Evolutionary conservation across 2,888 invertebrate genomes (phyloP).

Genomic region (Deilephila porcellus): DNA sequence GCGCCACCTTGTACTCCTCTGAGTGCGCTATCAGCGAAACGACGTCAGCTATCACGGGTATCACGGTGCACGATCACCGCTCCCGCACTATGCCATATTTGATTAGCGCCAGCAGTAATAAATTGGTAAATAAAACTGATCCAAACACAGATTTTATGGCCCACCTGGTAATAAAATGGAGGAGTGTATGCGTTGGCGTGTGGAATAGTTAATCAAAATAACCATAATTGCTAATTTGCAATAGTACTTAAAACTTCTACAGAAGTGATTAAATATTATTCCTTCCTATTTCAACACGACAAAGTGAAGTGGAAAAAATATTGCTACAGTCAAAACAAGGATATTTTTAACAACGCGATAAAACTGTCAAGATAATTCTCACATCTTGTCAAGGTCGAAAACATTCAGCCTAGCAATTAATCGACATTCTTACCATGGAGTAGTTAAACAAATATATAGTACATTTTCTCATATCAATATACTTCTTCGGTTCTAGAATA

Average conservation of each 20-base stretch:
- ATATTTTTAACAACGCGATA: background rate
- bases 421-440: background rate
- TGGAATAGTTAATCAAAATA: background rate
- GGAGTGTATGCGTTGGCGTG: background rate
- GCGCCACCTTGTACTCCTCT: slow-evolving; percentile 40
- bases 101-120: slow-evolving; percentile 33
- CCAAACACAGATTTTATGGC: slow-evolving; percentile 20
- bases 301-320: background rate
- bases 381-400: background rate
- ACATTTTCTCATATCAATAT: background rate
- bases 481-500: background rate
- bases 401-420: background rate
- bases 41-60: slow-evolving; percentile 52
- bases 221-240: background rate
- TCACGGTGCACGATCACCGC: slow-evolving; percentile 33
- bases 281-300: too few species aligned
- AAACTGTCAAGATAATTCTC: background rate
- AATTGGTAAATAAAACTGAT: slow-evolving; percentile 49
- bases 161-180: too few species aligned
- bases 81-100: background rate
- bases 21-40: slow-evolving; percentile 56
- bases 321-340: background rate
- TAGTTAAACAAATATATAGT: background rate
- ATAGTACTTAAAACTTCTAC: too few species aligned
- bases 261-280: too few species aligned